Evolutionary conservation across 1,140 invertebrate genomes (phyloP).

Genomic region (Drosophila willistoni): DNA sequence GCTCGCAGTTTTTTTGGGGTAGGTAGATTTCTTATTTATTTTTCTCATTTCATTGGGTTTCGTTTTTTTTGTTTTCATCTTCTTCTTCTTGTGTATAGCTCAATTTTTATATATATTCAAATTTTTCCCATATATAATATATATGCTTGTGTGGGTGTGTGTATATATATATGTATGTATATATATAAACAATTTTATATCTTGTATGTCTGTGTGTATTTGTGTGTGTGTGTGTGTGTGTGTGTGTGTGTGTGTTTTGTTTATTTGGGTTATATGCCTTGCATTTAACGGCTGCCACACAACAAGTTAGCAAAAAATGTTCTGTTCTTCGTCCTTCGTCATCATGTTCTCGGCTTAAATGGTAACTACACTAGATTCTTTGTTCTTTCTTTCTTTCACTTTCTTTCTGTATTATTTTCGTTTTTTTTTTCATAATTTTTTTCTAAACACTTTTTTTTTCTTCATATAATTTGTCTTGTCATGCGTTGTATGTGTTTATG

Average conservation of each 20-base stretch:
- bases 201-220: conserved; percentile 72
- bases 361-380: conserved; percentile 72
- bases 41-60: conserved; percentile 48
- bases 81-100: conserved; percentile 61
- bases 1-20: conserved; percentile 29
- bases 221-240: too few relatives aligned
- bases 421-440: conserved; percentile 70
- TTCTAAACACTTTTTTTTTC: conserved; percentile 73
- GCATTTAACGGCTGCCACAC: conserved; percentile 59
- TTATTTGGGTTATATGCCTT: conserved; percentile 44
- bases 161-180: conserved; percentile 58
- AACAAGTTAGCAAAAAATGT: conserved; percentile 67
- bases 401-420: conserved; percentile 53
- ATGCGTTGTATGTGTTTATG: conserved; percentile 59
- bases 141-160: conserved; percentile 62
- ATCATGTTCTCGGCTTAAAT: conserved; percentile 66
- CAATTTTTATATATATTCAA: conserved; percentile 76
- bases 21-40: conserved; percentile 49
- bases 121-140: conserved; percentile 69
- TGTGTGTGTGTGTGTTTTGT: conserved; percentile 39
- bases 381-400: conserved; percentile 48
- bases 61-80: conserved; percentile 43
- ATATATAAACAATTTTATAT: conserved; percentile 78
- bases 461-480: conserved; percentile 75
- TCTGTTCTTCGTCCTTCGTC: conserved; percentile 39